Evolutionary conservation across 2,797 vertebrate genomes (phyloP).

Genomic region (Etheostoma perlongum): DNA sequence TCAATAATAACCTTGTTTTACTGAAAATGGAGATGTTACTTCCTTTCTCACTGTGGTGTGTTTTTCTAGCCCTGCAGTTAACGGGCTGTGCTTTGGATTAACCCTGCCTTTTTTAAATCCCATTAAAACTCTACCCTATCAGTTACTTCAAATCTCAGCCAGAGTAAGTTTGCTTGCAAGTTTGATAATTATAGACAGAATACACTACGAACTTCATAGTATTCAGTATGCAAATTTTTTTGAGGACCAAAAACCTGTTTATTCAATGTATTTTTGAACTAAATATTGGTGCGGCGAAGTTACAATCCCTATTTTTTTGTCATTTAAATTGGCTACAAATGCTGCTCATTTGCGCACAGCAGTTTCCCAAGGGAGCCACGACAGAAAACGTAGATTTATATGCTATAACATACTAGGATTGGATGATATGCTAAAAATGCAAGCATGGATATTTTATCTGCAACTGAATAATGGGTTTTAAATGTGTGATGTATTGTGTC

Average conservation of each 20-base stretch:
- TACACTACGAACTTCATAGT: background rate
- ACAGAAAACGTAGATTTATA: background rate
- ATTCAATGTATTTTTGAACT: background rate
- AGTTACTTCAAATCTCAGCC: conserved; percentile 52
- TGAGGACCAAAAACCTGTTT: background rate
- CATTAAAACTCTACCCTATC: conserved; percentile 67
- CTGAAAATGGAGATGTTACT: conserved; percentile 10
- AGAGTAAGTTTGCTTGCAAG: conserved; percentile 20
- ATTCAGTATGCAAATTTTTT: background rate
- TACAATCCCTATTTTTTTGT: background rate
- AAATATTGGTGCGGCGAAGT: background rate
- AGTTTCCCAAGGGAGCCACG: background rate
- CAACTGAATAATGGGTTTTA: background rate
- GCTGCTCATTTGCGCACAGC: background rate
- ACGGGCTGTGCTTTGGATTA: conserved; percentile 61
- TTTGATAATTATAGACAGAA: conserved; percentile 16
- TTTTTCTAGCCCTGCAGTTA: conserved; percentile 55
- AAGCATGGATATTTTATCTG: background rate
- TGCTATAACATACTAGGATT: background rate
- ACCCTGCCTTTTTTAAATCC: conserved; percentile 51
- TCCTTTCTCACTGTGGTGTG: conserved; percentile 12
- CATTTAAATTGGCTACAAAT: conserved; percentile 18
- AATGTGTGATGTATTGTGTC: background rate
- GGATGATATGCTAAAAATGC: background rate
- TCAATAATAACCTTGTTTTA: conserved; percentile 23